Percentiles rank a stretch among this genome's conserved stretches.
These are phyloP conservation scores for Cyclopterus lumpus DNA, from an alignment of 2,797 vertebrate species.

Conservation along the genomic window DNA sequence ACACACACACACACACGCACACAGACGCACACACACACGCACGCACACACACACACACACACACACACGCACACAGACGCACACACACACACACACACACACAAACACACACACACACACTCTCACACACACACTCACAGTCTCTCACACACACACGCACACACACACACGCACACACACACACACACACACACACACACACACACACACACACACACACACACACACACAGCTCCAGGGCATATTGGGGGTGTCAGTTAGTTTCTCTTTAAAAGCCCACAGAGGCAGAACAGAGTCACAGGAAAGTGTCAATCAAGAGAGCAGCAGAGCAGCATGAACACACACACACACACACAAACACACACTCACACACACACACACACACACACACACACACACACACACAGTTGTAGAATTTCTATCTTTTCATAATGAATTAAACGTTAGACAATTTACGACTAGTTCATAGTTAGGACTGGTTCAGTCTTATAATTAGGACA, in stretches of 20 bases:
- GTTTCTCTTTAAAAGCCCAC: conserved; percentile 69
- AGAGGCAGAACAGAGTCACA: conserved; percentile 82
- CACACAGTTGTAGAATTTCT: too few relatives aligned
- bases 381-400: not conserved
- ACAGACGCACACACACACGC: conserved; percentile 18
- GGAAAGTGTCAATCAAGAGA: conserved; percentile 86
- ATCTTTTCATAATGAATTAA: too few relatives aligned
- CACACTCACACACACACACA: conserved; percentile 8
- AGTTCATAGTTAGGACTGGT: too few relatives aligned
- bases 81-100: conserved; percentile 26
- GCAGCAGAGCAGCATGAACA: conserved; percentile 75
- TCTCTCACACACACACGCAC: conserved; percentile 11
- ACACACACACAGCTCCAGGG: conserved; percentile 51
- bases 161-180: conserved; percentile 12
- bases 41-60: conserved; percentile 43
- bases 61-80: conserved; percentile 32
- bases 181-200: conserved; percentile 19
- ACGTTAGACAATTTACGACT: too few relatives aligned
- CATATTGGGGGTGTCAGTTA: conserved; percentile 35
- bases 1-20: too few relatives aligned
- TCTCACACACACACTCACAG: conserved; percentile 22
- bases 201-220: conserved; percentile 41
- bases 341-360: conserved; percentile 34
- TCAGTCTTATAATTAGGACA: too few relatives aligned
- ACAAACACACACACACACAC: conserved; percentile 39